Conservation (phyloP, 2,113 vertebrate genomes). For the Athene noctua region DNA sequence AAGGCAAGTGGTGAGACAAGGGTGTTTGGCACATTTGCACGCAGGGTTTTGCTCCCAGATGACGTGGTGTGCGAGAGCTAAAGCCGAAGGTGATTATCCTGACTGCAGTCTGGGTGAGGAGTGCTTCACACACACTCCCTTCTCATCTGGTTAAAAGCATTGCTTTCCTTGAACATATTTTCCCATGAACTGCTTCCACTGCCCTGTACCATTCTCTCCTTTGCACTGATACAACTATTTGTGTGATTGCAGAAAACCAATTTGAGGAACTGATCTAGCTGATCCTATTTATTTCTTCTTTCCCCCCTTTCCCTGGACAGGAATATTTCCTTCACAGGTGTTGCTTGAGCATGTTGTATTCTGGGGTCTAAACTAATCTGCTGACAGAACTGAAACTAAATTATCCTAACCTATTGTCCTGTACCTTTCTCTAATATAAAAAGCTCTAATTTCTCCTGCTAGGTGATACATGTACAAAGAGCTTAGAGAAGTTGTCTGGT, state of each 20-base stretch:
- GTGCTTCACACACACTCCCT: rapidly evolving
- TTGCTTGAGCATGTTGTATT: not conserved
- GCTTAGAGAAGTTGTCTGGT: not conserved
- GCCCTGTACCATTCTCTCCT: rapidly evolving
- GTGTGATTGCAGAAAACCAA: not conserved
- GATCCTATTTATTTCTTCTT: not conserved
- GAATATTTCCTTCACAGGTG: not conserved
- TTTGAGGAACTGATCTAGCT: not conserved
- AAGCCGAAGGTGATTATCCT: not conserved
- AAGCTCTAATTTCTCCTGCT: not conserved
- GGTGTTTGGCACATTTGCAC: not conserved
- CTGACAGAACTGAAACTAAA: not conserved
- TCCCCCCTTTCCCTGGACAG: not conserved
- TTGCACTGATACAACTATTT: not conserved
- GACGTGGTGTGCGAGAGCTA: not conserved
- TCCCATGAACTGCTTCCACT: not conserved
- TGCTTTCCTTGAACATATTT: rapidly evolving
- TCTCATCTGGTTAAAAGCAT: not conserved
- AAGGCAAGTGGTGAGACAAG: not conserved
- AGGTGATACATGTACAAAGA: not conserved
- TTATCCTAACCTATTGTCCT: not conserved
- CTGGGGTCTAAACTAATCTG: not conserved
- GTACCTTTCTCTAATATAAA: not conserved
- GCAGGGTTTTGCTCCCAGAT: not conserved
- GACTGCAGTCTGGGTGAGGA: not conserved